Evolutionary conservation across 2,888 invertebrate genomes (phyloP).

Genomic region (Pachymerium ferrugineum): DNA sequence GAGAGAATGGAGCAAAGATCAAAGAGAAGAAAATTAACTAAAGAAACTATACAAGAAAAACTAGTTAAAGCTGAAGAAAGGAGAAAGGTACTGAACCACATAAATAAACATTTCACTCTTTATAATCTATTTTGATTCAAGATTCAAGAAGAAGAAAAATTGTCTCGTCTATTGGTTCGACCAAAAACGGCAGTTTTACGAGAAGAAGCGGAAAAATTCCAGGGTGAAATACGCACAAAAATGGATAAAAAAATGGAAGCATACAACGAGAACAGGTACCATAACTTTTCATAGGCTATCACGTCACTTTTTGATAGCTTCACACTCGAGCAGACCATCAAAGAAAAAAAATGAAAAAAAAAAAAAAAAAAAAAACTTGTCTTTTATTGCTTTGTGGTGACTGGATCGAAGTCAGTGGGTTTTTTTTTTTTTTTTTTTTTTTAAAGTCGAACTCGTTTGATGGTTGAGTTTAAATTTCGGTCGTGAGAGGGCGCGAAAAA

Average conservation of each 20-base stretch:
- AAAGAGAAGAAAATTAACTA: slow-evolving; percentile 35
- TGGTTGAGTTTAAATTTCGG: no score
- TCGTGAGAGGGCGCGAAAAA: no score
- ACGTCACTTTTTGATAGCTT: neutral
- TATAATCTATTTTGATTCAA: neutral
- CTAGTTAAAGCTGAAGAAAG: slow-evolving; percentile 37
- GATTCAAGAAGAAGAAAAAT: slow-evolving; percentile 37
- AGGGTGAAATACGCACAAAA: slow-evolving; percentile 28
- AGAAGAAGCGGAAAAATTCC: slow-evolving; percentile 35
- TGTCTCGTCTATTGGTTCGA: slow-evolving; percentile 35
- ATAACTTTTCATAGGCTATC: neutral
- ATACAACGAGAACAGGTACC: slow-evolving; percentile 35
- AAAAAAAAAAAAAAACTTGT: no score
- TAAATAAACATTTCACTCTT: neutral
- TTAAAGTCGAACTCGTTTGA: no score
- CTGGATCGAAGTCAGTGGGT: no score
- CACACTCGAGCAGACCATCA: no score
- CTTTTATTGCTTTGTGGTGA: no score
- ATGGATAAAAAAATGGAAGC: slow-evolving; percentile 35
- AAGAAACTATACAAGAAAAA: slow-evolving; percentile 38
- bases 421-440: no score
- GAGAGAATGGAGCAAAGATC: slow-evolving; percentile 30
- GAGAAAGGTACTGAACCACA: slow-evolving; percentile 35
- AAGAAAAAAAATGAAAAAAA: no score
- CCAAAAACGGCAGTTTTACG: slow-evolving; percentile 33